Conservation (phyloP, 2,797 vertebrate species). For the Malurus splendens region DNA sequence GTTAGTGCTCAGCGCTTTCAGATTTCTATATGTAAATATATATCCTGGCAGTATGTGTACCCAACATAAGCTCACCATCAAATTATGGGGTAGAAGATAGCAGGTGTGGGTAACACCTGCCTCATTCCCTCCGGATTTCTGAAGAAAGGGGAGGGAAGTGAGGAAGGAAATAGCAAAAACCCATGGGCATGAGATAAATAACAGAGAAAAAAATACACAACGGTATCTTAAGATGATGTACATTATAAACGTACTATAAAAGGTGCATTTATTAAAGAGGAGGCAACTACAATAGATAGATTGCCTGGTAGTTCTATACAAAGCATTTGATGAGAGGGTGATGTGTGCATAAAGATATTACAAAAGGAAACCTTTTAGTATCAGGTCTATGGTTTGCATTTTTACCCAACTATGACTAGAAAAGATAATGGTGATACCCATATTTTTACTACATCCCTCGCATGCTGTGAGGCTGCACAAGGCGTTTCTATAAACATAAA, state of each 20-base stretch:
- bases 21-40: neutral
- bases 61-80: neutral
- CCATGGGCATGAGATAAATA: neutral
- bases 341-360: rapidly evolving
- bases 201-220: neutral
- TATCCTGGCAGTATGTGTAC: rapidly evolving
- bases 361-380: neutral
- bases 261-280: neutral
- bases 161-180: neutral
- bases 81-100: rapidly evolving
- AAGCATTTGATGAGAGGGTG: neutral
- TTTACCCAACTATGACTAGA: rapidly evolving
- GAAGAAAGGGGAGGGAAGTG: neutral
- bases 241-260: rapidly evolving
- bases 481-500: rapidly evolving
- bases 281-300: neutral
- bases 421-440: neutral
- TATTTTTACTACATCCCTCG: rapidly evolving
- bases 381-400: neutral
- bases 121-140: neutral
- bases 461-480: neutral
- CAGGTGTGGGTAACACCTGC: neutral
- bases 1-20: neutral
- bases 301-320: rapidly evolving
- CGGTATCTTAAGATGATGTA: rapidly evolving